These are phyloP conservation scores for Seladonia tumulorum DNA, from an alignment of 2,888 invertebrate genomes.

Conservation along the genomic window DNA sequence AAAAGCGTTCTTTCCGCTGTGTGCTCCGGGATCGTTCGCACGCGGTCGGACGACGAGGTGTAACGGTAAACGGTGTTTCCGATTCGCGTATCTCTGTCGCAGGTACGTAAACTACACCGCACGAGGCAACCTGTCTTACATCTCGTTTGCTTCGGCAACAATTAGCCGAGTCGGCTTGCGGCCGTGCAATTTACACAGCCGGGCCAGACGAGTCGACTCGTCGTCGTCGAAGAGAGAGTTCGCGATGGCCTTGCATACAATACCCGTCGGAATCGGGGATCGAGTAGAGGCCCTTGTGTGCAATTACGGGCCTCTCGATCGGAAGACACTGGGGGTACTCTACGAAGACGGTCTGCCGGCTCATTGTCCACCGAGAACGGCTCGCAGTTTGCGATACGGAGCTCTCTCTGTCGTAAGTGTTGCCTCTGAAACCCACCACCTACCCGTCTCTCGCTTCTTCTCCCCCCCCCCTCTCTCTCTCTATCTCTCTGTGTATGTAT, in stretches of 20 bases:
- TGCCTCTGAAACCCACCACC: constrained; percentile 21
- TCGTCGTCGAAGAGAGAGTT: constrained; percentile 22
- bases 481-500: too few species aligned
- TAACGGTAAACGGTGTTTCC: background rate
- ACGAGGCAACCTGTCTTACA: constrained; percentile 70
- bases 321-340: constrained; percentile 72
- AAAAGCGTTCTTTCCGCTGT: background rate
- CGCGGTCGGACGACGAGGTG: background rate
- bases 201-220: constrained; percentile 55
- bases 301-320: constrained; percentile 82
- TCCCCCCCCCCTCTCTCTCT: background rate
- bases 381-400: constrained; percentile 45
- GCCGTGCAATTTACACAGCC: constrained; percentile 73
- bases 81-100: constrained; percentile 48
- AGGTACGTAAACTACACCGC: constrained; percentile 71
- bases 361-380: constrained; percentile 62
- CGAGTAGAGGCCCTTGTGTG: constrained; percentile 79
- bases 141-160: constrained; percentile 73
- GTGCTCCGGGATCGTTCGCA: background rate
- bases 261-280: constrained; percentile 53
- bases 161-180: constrained; percentile 77
- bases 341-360: constrained; percentile 75
- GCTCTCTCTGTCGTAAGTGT: constrained; percentile 61
- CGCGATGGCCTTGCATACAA: constrained; percentile 38
- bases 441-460: background rate